Evolutionary conservation across 2,888 invertebrate species (phyloP), one percentile per base, ranked within the genome.

Genomic region (Lasius platythorax): DNA sequence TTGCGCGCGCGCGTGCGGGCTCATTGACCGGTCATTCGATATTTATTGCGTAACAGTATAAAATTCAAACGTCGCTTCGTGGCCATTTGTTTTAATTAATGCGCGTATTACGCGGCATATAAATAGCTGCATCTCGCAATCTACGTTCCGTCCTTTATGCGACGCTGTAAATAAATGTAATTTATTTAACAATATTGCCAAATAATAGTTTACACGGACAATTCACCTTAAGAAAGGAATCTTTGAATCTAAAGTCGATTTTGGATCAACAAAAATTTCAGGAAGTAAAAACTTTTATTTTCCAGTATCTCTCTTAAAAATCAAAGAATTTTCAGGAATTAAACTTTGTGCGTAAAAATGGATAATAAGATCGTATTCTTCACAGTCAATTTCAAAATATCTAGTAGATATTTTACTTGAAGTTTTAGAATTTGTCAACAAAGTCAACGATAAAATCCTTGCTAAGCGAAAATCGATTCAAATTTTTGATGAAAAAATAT

Each of bases 41-140:
- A 73, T 81, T 81, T 72, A 81, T 81, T 73, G 50, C 73, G 28
- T 63, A 81, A 81, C 33, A 72, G 33, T 61, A 72, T 46, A 72
- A 79, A 72, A 79, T 46, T 72, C 33, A 33, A 79, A 70, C 43
- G 30, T 58, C 70, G 78, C 67, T 64, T 43, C 43, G 58, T 58
- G 58, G 33, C 12, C 46, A 79, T 79, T 79, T 72, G 72, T 79
- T 79, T 79, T 79, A 79, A 79, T 79, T 79, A 79, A 79, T 58
- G 43, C 46, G 61, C 72, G 72, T 18, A 72, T 72, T 79, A 72
- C 43, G 58, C 58, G 23, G 72, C 33, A 70, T 46, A 72, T 46
- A 72, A 79, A 70, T 72, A 46, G 58, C 58, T 23, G 43, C n/a
- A 30, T 43, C 15, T 43, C 72, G 33, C 46, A 70, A 61, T 61